Conservation (phyloP, 1,140 invertebrate genomes). For the Drosophila bocki region DNA sequence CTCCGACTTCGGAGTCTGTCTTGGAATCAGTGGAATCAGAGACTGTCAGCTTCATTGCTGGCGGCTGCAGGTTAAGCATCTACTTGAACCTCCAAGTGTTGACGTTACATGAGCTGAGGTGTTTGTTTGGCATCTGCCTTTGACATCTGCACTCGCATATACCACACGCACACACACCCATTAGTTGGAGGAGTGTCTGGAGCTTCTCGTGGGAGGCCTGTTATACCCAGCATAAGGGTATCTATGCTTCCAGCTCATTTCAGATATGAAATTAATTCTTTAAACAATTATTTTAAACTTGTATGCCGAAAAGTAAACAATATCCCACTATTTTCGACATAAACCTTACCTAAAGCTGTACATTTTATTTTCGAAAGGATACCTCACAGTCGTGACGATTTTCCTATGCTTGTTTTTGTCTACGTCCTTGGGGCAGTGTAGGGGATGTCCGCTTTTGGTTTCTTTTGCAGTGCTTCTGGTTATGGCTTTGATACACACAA, state of each 20-base stretch:
- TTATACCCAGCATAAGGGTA: constrained; percentile 1
- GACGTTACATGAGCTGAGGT: constrained; percentile 74
- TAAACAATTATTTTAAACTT: background rate
- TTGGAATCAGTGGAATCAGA: constrained; percentile 29
- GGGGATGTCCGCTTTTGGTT: constrained; percentile 35
- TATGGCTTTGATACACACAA: constrained; percentile 53
- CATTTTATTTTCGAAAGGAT: background rate
- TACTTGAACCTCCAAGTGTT: constrained; percentile 79
- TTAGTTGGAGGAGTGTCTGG: constrained; percentile 47
- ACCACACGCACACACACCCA: constrained; percentile 45
- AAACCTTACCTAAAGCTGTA: too few relatives aligned
- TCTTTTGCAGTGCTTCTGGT: constrained; percentile 34
- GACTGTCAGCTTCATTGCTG: constrained; percentile 66
- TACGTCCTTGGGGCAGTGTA: constrained; percentile 14
- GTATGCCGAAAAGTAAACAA: too few relatives aligned
- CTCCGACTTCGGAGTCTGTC: constrained; percentile 47
- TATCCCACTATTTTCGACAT: background rate
- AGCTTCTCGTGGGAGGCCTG: background rate
- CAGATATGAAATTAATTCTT: rapidly evolving
- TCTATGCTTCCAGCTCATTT: background rate
- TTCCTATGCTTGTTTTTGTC: constrained; percentile 20
- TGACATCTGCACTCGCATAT: constrained; percentile 61
- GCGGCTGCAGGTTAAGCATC: constrained; percentile 76
- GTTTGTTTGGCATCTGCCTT: constrained; percentile 78
- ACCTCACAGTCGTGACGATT: background rate